These are phyloP conservation scores for Selenia dentaria DNA, from an alignment of 2,888 invertebrate genomes.

Conservation along the genomic window DNA sequence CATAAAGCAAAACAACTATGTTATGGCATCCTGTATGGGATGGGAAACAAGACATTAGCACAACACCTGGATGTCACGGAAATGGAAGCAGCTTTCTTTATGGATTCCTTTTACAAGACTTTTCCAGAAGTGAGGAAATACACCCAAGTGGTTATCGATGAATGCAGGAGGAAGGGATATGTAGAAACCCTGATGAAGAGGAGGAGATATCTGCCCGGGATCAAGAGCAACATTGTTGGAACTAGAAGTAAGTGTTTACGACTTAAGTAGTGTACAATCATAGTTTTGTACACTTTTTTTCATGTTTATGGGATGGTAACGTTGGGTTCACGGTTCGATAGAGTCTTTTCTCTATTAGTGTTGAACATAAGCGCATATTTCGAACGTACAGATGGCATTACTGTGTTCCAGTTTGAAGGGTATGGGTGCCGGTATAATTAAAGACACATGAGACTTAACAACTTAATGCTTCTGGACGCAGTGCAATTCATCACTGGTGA, in stretches of 20 bases:
- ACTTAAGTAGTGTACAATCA: too few species aligned
- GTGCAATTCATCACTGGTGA: too few species aligned
- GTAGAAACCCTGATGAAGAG: conserved; percentile 93
- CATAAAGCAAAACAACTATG: conserved; percentile 96
- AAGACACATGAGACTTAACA: too few species aligned
- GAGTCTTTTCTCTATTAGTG: too few species aligned
- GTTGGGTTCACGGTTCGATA: too few species aligned
- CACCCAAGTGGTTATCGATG: conserved; percentile 77
- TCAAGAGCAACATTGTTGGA: conserved; percentile 85
- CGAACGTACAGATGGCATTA: too few species aligned
- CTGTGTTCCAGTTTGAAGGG: too few species aligned
- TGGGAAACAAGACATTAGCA: conserved; percentile 93
- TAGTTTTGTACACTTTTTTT: too few species aligned
- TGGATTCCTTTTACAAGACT: conserved; percentile 91
- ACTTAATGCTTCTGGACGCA: too few species aligned
- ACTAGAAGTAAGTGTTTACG: conserved; percentile 82
- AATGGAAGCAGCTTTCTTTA: conserved; percentile 91
- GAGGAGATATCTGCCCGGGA: conserved; percentile 90
- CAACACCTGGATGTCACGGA: conserved; percentile 91
- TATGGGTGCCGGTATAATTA: too few species aligned
- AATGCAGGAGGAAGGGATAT: conserved; percentile 89
- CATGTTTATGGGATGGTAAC: too few species aligned
- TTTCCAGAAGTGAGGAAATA: conserved; percentile 89
- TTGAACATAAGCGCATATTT: too few species aligned
- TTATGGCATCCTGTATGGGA: conserved; percentile 99